Evolutionary conservation across 2,888 invertebrate genomes (phyloP), one percentile per base, ranked within the genome.

Genomic region (Catonia carolina): DNA sequence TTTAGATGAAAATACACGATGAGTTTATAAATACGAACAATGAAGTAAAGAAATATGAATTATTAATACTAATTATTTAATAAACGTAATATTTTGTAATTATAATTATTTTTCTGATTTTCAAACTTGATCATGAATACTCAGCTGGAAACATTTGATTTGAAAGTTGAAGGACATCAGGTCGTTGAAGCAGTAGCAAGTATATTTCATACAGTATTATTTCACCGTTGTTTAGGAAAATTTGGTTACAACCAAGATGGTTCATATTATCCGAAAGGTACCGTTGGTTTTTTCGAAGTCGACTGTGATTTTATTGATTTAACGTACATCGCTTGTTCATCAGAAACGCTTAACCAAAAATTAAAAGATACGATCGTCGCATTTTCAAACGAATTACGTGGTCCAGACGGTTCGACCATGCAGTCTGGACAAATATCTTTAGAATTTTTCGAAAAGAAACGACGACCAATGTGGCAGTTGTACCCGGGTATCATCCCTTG

Each of bases 291-390:
- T 35, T 33, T 33, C 8, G 56, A 56, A 15, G 51, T 56, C 2
- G 56, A 56, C 15, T 56, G 56, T 15, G 42, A 56, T 17, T 56
- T 56, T 51, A 42, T 56, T 18, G 51, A 56, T 17, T 35, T 56
- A 15, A 56, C 56, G 5, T 56, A 56, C 15, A 41, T 56, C 12
- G 41, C 41, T 10, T 56, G 56, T 35, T 56, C 56, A 15, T 56
- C 56, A 31, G 41, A 49, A 6, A 39, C 15, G 1, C 20, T 56
- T 15, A 50, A 56, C 27, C 12, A 27, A 1, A 41, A 50, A 17
- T 49, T 56, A 12, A 39, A 35, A 22, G 39, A 27, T 7, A 50
- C 49, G 20, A 50, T 51, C n/a, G 23, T 42, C 2, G 41, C 39
- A 35, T 56, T 56, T 42, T 50, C 56, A 2, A 50, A 56, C 23